A percentile compares a stretch with the other conserved stretches of the same genome.
phyloP scores from a whole-genome alignment of 2,797 vertebrate species.

The Lacerta agilis region DNA sequence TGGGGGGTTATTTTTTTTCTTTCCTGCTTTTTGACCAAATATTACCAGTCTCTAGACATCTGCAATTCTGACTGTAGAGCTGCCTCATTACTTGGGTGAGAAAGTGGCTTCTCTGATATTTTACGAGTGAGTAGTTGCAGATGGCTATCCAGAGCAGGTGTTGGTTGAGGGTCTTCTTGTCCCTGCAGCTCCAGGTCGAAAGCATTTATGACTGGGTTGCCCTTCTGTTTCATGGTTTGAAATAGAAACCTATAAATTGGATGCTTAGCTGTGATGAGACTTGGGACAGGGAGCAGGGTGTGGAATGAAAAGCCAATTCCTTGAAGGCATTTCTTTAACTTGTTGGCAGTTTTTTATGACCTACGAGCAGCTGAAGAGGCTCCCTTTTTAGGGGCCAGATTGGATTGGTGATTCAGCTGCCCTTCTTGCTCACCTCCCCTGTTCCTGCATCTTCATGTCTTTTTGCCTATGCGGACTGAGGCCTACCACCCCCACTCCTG shows the following conservation, averaged over 20 bases:
- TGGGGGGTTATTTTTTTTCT: background rate
- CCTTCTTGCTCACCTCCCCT: background rate
- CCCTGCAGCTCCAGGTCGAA: background rate
- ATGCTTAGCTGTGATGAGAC: background rate
- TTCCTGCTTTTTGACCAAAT: background rate
- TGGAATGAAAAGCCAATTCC: fast-evolving
- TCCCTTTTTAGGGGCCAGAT: slow-evolving; percentile 84
- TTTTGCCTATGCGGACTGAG: slow-evolving; percentile 20
- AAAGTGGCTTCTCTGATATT: background rate
- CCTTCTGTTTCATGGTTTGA: background rate
- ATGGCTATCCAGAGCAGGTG: background rate
- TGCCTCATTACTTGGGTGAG: background rate
- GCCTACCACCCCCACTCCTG: slow-evolving; percentile 47
- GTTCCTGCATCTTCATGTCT: slow-evolving; percentile 4
- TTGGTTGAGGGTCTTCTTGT: background rate
- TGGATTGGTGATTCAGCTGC: slow-evolving; percentile 4
- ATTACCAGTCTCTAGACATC: background rate
- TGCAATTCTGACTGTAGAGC: background rate
- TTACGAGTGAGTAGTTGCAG: background rate
- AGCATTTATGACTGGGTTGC: background rate
- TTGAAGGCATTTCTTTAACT: slow-evolving; percentile 69
- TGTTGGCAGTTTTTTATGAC: slow-evolving; percentile 94
- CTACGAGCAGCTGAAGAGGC: slow-evolving; percentile 94
- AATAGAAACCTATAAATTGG: background rate
- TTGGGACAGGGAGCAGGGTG: too few relatives aligned